Evolutionary conservation across 2,113 vertebrate species (phyloP), one percentile per base, ranked within the genome.

Genomic region (Turdus rufiventris): DNA sequence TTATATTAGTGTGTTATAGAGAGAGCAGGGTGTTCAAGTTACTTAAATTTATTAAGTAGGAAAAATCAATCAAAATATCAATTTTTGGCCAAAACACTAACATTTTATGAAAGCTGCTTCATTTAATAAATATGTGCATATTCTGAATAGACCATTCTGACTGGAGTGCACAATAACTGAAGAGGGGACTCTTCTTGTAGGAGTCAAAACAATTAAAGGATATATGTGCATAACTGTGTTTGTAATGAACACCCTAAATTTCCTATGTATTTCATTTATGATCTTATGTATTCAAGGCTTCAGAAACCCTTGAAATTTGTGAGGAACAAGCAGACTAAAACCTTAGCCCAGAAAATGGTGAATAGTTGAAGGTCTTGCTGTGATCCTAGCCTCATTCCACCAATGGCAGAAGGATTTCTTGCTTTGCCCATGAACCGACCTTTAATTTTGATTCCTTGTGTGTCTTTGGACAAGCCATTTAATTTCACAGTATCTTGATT

Each of bases 21-120:
- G 47, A 67, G 11, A 61, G 5, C 11, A 90, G 11, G 20, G 12
- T 70, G 38, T 85, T 94, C 53, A 78, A 71, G 9, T 82, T 82
- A 79, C 53, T 91, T 90, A 77, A 34, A 92, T 85, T 89, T 96
- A 88, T 88, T 92, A 94, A 96, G 14, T 26, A 20, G 70, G 11
- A 21, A 5, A 42, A 63, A n/a, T 73, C 70, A 96, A 83, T 84
- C 18, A 88, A 78, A 91, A 82, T 93, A 50, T 31, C 56, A 10
- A 6, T 58, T 58, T 71, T 91, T 91, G 50, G 6, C 17, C 47
- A 28, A 60, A 85, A 40, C 47, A 47, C 19, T 77, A 70, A 47
- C 9, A 36, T 94, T 94, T 96, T 91, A 38, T 53, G 68, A 62
- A 93, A 82, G 31, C 34, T 94, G n/a, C 24, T 67, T 91, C 60